A percentile compares a stretch with the other conserved stretches of the same genome.
These are phyloP conservation scores for Drosophila erecta DNA, from an alignment of 1,140 invertebrate genomes.

Conservation along the genomic window DNA sequence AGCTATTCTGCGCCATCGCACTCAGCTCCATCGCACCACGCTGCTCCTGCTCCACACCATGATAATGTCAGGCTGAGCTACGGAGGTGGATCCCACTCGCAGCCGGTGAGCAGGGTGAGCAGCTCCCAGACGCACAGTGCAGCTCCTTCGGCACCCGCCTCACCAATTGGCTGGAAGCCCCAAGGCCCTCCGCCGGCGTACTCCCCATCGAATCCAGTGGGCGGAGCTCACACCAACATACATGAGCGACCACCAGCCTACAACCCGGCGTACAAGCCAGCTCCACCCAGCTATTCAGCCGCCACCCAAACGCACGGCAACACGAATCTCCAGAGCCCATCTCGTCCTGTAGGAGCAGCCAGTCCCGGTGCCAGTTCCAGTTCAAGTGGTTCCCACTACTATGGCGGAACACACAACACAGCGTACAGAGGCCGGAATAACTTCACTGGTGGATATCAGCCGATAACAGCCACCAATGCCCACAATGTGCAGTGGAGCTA, in stretches of 20 bases:
- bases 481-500: conserved; percentile 75
- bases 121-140: conserved; percentile 26
- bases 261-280: conserved; percentile 63
- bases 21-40: conserved; percentile 9
- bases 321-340: conserved; percentile 28
- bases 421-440: conserved; percentile 63
- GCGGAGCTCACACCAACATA: conserved; percentile 74
- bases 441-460: conserved; percentile 58
- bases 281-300: conserved; percentile 58
- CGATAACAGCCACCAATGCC: conserved; percentile 66
- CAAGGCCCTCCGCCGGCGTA: conserved; percentile 77
- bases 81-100: conserved; percentile 26
- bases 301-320: conserved; percentile 50
- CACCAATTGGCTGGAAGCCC: conserved; percentile 72
- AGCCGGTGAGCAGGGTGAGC: conserved; percentile 21
- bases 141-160: conserved; percentile 17
- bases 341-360: conserved; percentile 16
- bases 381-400: conserved; percentile 18
- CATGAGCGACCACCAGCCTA: conserved; percentile 75
- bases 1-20: conserved; percentile 4
- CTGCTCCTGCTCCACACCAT: neutral
- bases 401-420: conserved; percentile 38
- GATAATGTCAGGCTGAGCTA: conserved; percentile 66
- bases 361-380: conserved; percentile 5
- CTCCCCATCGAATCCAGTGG: conserved; percentile 59